A percentile compares a stretch with the other conserved stretches of the same genome.
Conservation (phyloP, 2,797 vertebrate species). For the Tragopan temminckii region DNA sequence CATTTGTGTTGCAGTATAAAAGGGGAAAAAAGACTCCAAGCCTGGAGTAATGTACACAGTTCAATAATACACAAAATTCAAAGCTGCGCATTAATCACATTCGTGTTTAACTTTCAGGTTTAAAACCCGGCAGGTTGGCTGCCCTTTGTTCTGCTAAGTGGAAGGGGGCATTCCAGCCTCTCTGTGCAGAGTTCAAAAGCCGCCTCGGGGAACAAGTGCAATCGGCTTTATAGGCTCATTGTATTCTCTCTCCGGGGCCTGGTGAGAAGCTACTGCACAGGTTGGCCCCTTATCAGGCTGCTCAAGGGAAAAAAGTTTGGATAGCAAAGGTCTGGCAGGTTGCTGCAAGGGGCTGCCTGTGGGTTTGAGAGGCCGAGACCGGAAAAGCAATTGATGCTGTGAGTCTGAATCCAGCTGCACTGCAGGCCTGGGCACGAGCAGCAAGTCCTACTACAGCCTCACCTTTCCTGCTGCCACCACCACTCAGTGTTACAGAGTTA, state of each 20-base stretch:
- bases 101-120: slow-evolving; percentile 67
- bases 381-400: slow-evolving; percentile 49
- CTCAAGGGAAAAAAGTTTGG: slow-evolving; percentile 48
- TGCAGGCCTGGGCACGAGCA: slow-evolving; percentile 38
- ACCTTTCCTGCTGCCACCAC: not conserved
- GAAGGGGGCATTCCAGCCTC: slow-evolving; percentile 68
- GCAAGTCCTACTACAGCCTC: not conserved
- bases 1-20: slow-evolving; percentile 63
- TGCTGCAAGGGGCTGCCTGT: not conserved
- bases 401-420: slow-evolving; percentile 35
- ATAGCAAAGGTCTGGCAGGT: slow-evolving; percentile 53
- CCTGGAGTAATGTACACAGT: slow-evolving; percentile 67
- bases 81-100: slow-evolving; percentile 75
- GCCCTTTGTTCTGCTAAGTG: slow-evolving; percentile 69
- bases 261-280: slow-evolving; percentile 48
- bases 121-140: slow-evolving; percentile 61
- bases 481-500: not conserved
- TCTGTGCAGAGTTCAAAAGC: slow-evolving; percentile 52
- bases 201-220: slow-evolving; percentile 73
- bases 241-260: not conserved
- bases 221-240: slow-evolving; percentile 44
- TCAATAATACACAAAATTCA: slow-evolving; percentile 71
- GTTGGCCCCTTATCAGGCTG: slow-evolving; percentile 52
- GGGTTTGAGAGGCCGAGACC: slow-evolving; percentile 30
- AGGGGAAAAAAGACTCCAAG: slow-evolving; percentile 49